Evolutionary conservation across 2,113 vertebrate species (phyloP).

Genomic region (Polypterus bichir): DNA sequence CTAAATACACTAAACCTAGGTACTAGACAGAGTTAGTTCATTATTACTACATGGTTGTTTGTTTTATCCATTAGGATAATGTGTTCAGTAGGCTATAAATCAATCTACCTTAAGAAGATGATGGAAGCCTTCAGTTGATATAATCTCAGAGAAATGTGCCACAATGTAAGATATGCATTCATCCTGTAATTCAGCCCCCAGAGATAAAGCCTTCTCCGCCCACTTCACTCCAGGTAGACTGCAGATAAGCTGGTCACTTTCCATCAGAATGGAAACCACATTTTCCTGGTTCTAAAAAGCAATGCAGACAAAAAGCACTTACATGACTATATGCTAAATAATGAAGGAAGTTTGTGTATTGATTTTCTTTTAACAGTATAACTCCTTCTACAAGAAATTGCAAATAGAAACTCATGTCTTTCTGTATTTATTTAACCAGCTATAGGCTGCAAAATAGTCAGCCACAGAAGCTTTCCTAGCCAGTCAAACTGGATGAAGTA

Average conservation of each 20-base stretch:
- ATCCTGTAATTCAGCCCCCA: conserved; percentile 68
- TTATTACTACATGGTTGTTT: too few species aligned
- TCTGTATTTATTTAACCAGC: too few species aligned
- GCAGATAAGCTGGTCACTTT: conserved; percentile 64
- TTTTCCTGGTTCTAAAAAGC: conserved; percentile 65
- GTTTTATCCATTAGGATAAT: too few species aligned
- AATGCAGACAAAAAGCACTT: conserved; percentile 9
- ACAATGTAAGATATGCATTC: conserved; percentile 64
- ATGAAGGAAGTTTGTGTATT: not conserved
- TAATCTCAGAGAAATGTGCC: conserved; percentile 55
- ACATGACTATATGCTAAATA: not conserved
- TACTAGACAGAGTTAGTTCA: too few species aligned
- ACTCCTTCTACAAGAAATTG: too few species aligned
- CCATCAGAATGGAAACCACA: conserved; percentile 64
- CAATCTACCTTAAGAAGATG: conserved; percentile 62
- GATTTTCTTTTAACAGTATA: not conserved
- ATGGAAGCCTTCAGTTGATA: conserved; percentile 62
- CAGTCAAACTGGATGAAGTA: too few species aligned
- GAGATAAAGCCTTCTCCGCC: conserved; percentile 59
- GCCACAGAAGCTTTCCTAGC: too few species aligned
- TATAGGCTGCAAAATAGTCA: too few species aligned
- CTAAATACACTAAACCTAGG: too few species aligned
- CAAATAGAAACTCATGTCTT: too few species aligned
- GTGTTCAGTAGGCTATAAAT: not conserved
- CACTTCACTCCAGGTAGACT: conserved; percentile 83